These are phyloP conservation scores for Steinernema khuongi DNA, from an alignment of 1,140 invertebrate species.

Conservation along the genomic window DNA sequence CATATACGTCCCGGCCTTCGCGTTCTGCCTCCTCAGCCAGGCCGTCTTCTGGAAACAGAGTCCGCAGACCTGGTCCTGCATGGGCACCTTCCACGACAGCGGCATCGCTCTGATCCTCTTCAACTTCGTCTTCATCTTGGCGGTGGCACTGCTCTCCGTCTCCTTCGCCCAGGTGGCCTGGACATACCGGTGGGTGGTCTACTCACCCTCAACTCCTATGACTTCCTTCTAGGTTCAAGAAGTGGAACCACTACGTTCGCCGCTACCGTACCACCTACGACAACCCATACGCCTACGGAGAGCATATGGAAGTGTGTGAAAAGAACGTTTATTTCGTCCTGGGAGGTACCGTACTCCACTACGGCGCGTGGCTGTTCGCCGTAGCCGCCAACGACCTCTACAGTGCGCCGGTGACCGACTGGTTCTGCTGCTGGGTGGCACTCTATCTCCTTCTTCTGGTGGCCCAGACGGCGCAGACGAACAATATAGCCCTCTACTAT, in stretches of 20 bases:
- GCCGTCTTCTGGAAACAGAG: not conserved
- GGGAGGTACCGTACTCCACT: not conserved
- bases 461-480: not conserved
- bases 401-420: not conserved
- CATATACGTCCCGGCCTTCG: not conserved
- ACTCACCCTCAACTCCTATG: not conserved
- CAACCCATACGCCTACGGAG: not conserved
- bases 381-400: not conserved
- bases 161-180: not conserved
- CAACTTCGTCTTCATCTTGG: not conserved
- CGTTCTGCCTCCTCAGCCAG: not conserved
- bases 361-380: not conserved
- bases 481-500: not conserved
- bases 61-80: not conserved
- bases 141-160: not conserved
- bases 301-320: not conserved
- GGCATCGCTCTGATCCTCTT: not conserved
- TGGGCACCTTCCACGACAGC: not conserved
- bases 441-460: not conserved
- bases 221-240: not conserved
- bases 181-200: not conserved
- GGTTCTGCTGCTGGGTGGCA: not conserved
- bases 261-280: not conserved
- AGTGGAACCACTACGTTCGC: not conserved
- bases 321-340: not conserved